Base-by-base conservation (phyloP, 2,113 vertebrate species). In the Gymnobelideus leadbeateri region DNA sequence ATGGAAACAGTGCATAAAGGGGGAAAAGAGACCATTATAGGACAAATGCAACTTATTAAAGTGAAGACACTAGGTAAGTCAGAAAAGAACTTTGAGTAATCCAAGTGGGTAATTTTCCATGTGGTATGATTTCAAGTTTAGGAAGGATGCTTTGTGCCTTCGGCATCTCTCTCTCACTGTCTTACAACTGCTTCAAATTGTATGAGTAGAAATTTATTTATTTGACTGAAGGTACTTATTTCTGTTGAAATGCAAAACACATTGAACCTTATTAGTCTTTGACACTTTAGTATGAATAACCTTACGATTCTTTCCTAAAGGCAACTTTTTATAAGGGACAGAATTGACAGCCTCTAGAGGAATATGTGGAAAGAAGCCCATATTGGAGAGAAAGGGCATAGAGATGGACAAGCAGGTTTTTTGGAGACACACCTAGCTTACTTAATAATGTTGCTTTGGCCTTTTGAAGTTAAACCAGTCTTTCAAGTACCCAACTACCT, bases 181-280 rank as follows among this genome's bases (percentile, higher is more conserved):
- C 91, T 93, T 95, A 51, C 53, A 46, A 25, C 93, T 84, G 24
- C 6, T 55, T 51, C 0, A 26, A 77, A 37, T 37, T 92, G 25
- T 89, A 92, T 95, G 53, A 91, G 91, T 93, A 47, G 94, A 92
- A 57, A 61, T 46, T 96, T 51, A 37, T 31, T 89, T 11, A 14
- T 94, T 94, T 91, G 25, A 1, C 50, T 89, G 91, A 46, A 93
- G 89, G 14, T 10, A 89, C 95, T 31, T 89, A 47, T 26, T 91
- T 28, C 77, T 92, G 46, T 47, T 96, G 51, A 91, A 95, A 54
- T 92, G 47, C 55, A 95, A 50, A 91, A 3, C 53, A 2, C 26
- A 89, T 26, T 37, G n/a, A 57, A 21, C 12, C 91, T 21, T 61
- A 28, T 89, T 90, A 47, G 91, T n/a, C 25, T 31, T 37, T 51